phyloP scores from a whole-genome alignment of 2,113 vertebrate species.

The Eleginops maclovinus region DNA sequence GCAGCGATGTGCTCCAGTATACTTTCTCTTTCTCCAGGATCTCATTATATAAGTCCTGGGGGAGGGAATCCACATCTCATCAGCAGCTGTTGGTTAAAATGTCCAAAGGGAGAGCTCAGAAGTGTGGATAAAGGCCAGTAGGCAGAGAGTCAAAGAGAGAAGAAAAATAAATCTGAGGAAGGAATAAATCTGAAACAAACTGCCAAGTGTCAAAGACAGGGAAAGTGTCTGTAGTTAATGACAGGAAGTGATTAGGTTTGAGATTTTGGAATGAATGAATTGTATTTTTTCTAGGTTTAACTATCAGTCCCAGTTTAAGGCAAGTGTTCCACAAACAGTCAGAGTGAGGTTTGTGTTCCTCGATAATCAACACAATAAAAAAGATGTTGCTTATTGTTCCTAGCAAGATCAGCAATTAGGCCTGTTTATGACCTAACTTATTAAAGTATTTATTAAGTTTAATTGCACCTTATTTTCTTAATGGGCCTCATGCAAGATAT shows the following conservation, averaged over 20 bases:
- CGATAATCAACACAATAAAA: no score
- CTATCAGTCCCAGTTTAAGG: neutral
- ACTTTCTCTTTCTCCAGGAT: conserved; percentile 43
- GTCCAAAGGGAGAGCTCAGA: conserved; percentile 61
- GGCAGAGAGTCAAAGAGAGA: conserved; percentile 17
- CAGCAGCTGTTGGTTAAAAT: conserved; percentile 57
- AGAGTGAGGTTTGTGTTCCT: neutral
- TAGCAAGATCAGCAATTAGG: no score
- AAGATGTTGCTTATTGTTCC: no score
- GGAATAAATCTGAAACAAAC: conserved; percentile 3
- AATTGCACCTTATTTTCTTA: no score
- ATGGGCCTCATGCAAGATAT: no score
- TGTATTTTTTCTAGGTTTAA: neutral
- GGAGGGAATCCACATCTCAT: conserved; percentile 44
- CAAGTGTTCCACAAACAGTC: neutral
- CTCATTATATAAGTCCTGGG: conserved; percentile 46
- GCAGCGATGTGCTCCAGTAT: conserved; percentile 35
- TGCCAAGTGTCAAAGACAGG: neutral
- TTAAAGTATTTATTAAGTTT: no score
- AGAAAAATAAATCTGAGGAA: conserved; percentile 11
- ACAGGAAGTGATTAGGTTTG: neutral
- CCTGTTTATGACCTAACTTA: no score
- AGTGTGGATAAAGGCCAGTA: conserved; percentile 44
- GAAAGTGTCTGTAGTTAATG: neutral
- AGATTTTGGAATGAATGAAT: neutral